These are phyloP conservation scores for Tarsius wallacei DNA, from an alignment of 2,797 vertebrate genomes.

Conservation along the genomic window DNA sequence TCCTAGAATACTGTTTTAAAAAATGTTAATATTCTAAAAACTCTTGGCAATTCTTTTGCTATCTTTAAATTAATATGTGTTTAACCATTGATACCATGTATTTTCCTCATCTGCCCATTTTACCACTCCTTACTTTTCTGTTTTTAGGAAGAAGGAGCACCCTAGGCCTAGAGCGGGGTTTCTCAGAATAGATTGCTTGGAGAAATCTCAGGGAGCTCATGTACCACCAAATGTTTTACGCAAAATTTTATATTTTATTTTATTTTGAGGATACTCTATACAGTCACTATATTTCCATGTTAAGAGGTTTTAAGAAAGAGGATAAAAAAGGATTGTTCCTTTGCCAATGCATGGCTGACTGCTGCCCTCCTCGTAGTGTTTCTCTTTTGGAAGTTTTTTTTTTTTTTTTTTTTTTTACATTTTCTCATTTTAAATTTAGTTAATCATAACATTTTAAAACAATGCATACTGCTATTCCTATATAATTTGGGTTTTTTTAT, in stretches of 20 bases:
- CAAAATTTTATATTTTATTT: background rate
- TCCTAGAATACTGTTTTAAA: background rate
- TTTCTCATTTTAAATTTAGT: no score
- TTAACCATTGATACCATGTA: background rate
- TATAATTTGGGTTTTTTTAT: no score
- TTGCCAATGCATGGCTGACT: background rate
- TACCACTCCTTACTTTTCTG: background rate
- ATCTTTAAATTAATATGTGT: background rate
- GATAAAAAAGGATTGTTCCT: background rate
- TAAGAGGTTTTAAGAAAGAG: slow-evolving; percentile 17
- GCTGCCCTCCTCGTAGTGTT: background rate
- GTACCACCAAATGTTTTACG: background rate
- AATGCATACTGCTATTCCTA: no score
- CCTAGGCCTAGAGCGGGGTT: background rate
- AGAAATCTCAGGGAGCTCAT: background rate
- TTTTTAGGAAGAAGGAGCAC: background rate
- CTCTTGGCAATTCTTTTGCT: background rate
- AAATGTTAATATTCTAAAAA: background rate
- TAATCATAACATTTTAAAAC: no score
- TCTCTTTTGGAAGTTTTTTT: background rate
- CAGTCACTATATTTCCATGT: slow-evolving; percentile 13
- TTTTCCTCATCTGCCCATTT: background rate
- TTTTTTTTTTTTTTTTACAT: no score
- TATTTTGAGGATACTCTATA: background rate
- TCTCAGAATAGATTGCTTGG: background rate